These are phyloP conservation scores for Clarias laeviceps DNA, from an alignment of 2,797 vertebrate genomes.

Conservation along the genomic window DNA sequence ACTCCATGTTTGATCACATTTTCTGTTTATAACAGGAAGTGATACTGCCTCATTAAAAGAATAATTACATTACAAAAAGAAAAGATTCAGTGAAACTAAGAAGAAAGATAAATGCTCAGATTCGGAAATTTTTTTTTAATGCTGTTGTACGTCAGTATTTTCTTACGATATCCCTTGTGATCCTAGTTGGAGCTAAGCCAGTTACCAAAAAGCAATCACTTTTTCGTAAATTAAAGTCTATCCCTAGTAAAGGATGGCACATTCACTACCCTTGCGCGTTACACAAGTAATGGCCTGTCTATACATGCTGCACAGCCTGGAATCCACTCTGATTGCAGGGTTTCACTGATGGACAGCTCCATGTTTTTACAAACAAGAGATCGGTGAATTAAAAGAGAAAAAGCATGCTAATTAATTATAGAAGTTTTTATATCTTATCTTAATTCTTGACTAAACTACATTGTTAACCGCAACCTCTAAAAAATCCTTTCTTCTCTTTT, in stretches of 20 bases:
- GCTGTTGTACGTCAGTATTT: not conserved
- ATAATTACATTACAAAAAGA: not conserved
- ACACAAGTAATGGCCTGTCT: conserved; percentile 66
- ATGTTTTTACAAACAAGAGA: conserved; percentile 52
- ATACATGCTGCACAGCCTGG: conserved; percentile 71
- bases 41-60: too few species aligned
- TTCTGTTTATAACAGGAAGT: not conserved
- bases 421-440: conserved; percentile 23
- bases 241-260: conserved; percentile 36
- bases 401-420: conserved; percentile 25
- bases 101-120: not conserved
- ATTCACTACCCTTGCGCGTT: conserved; percentile 43
- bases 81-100: not conserved
- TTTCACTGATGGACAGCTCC: conserved; percentile 71
- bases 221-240: not conserved
- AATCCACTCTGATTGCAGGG: conserved; percentile 81
- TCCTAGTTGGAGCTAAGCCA: not conserved
- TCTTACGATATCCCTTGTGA: not conserved
- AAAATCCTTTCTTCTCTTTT: conserved; percentile 65
- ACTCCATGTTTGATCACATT: not conserved
- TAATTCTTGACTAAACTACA: conserved; percentile 25
- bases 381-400: conserved; percentile 37
- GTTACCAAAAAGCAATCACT: not conserved
- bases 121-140: too few species aligned
- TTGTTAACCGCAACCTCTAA: not conserved